Evolutionary conservation across 2,113 vertebrate genomes (phyloP).

Genomic region (Oreotrochilus melanogaster): DNA sequence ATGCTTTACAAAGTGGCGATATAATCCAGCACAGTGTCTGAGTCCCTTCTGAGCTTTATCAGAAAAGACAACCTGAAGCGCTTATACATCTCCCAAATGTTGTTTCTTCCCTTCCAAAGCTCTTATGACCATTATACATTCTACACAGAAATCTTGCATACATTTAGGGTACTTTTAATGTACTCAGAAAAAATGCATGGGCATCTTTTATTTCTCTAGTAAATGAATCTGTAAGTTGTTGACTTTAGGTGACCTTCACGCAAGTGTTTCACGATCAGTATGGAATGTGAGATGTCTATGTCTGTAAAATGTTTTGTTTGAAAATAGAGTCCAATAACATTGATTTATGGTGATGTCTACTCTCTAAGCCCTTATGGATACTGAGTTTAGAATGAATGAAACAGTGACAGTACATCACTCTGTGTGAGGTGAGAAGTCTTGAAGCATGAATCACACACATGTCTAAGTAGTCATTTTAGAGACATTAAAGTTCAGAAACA

Average conservation of each 20-base stretch:
- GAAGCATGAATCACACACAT: slow-evolving; percentile 50
- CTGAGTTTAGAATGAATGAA: slow-evolving; percentile 73
- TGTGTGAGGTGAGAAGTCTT: slow-evolving; percentile 35
- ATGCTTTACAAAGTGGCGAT: neutral
- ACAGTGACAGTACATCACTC: slow-evolving; percentile 70
- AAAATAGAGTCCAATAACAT: slow-evolving; percentile 78
- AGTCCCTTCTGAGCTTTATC: slow-evolving; percentile 32
- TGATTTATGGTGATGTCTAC: slow-evolving; percentile 77
- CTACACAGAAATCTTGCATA: neutral
- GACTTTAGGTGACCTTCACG: slow-evolving; percentile 77
- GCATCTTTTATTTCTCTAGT: slow-evolving; percentile 45
- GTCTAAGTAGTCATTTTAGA: slow-evolving; percentile 50
- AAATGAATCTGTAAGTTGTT: slow-evolving; percentile 63
- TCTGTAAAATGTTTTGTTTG: slow-evolving; percentile 78
- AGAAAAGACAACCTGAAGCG: slow-evolving; percentile 30
- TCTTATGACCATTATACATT: slow-evolving; percentile 37
- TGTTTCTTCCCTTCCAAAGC: slow-evolving; percentile 20
- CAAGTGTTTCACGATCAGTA: slow-evolving; percentile 57
- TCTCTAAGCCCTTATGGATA: slow-evolving; percentile 74
- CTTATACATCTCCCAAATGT: neutral
- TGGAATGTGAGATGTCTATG: slow-evolving; percentile 53
- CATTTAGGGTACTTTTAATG: slow-evolving; percentile 35
- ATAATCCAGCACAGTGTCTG: neutral
- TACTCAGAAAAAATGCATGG: neutral
- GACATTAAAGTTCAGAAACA: slow-evolving; percentile 57